These are phyloP conservation scores for Anniella stebbinsi DNA, from an alignment of 2,797 vertebrate species.

Conservation along the genomic window DNA sequence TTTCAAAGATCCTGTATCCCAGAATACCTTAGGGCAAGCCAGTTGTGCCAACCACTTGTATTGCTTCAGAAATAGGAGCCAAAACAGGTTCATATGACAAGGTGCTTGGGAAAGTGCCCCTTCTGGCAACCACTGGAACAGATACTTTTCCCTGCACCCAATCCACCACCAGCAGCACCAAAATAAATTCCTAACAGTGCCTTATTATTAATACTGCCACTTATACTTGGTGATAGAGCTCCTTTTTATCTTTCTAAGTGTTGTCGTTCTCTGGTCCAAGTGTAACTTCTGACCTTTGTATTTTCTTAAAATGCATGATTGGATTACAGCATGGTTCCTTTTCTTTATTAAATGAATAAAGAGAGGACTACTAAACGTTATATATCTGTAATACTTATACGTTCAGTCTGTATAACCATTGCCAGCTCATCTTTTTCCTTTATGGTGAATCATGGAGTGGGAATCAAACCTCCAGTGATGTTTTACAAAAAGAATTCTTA, in stretches of 20 bases:
- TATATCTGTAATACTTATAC: not conserved
- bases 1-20: not conserved
- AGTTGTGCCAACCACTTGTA: not conserved
- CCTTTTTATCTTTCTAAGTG: not conserved
- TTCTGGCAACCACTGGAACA: not conserved
- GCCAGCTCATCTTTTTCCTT: not conserved
- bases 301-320: conserved; percentile 2
- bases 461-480: conserved; percentile 4
- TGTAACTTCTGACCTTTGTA: not conserved
- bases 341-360: not conserved
- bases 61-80: not conserved
- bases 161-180: not conserved
- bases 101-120: not conserved
- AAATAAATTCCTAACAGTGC: not conserved
- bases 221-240: not conserved
- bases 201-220: not conserved
- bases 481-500: conserved; percentile 23
- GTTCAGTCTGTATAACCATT: not conserved
- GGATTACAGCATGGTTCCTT: not conserved
- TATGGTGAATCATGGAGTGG: not conserved
- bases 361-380: not conserved
- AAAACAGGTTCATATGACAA: not conserved
- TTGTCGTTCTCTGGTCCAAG: not conserved
- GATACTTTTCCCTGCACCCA: not conserved
- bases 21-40: not conserved